Evolutionary conservation across 1,140 invertebrate genomes (phyloP).

Genomic region (Drosophila baimaii): DNA sequence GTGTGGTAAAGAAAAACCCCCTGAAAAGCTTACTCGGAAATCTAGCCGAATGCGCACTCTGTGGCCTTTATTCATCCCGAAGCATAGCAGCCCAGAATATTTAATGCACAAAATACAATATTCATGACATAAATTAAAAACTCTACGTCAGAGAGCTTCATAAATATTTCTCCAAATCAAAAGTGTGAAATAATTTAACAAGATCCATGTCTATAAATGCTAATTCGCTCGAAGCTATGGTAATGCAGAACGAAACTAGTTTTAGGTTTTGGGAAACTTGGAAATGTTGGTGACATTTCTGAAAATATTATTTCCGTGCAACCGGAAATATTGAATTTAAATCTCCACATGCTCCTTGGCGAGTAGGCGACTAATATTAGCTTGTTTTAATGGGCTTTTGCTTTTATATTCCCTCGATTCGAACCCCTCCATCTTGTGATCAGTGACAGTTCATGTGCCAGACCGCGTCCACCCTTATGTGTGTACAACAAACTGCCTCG

Average conservation of each 20-base stretch:
- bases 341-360: neutral
- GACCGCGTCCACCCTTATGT: neutral
- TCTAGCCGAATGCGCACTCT: neutral
- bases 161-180: conserved; percentile 16
- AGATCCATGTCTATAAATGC: conserved; percentile 13
- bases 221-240: conserved; percentile 1
- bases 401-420: neutral
- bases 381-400: neutral
- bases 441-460: neutral
- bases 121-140: conserved; percentile 13
- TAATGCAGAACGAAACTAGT: conserved; percentile 4
- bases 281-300: conserved; percentile 1
- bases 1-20: neutral
- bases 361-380: neutral
- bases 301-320: conserved; percentile 5
- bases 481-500: neutral
- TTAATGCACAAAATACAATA: conserved; percentile 4
- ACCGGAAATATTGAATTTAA: conserved; percentile 3
- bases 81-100: neutral
- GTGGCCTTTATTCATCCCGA: neutral
- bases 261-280: conserved; percentile 9
- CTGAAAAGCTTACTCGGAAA: neutral
- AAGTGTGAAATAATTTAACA: conserved; percentile 32
- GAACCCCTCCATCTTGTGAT: neutral
- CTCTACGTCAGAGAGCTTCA: conserved; percentile 21